phyloP scores from a whole-genome alignment of 2,113 vertebrate genomes.

The Sclerurus mexicanus region DNA sequence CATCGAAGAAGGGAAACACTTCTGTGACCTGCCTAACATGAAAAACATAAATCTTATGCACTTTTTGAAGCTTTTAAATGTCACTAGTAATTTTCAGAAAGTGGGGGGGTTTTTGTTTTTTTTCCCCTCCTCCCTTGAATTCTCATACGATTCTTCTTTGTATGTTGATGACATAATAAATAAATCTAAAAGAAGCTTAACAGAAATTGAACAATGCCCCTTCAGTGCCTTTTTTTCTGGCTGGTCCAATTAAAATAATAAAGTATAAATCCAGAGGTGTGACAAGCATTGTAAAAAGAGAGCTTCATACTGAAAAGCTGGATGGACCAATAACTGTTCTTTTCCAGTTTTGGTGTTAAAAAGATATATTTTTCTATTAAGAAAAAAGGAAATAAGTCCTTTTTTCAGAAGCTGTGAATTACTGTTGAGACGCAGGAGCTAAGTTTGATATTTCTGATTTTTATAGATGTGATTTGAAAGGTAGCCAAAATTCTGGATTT shows the following conservation, averaged over 20 bases:
- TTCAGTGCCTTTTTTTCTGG: background rate
- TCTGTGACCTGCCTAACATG: background rate
- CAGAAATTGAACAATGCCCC: background rate
- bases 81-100: background rate
- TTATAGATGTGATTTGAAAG: background rate
- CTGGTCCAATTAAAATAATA: background rate
- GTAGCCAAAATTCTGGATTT: background rate
- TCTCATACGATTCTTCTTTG: background rate
- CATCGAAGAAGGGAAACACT: background rate
- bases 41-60: background rate
- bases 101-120: too few relatives aligned
- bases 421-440: background rate
- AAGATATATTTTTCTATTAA: background rate
- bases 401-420: background rate
- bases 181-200: background rate
- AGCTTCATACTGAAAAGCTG: background rate
- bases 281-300: background rate
- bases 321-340: background rate
- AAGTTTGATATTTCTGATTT: background rate
- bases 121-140: background rate
- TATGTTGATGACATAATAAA: background rate
- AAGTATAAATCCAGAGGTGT: background rate
- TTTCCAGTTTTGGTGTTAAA: background rate
- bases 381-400: background rate
- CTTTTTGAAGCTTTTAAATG: background rate